Evolutionary conservation across 1,140 invertebrate genomes (phyloP).

Genomic region (Tribolium madens): DNA sequence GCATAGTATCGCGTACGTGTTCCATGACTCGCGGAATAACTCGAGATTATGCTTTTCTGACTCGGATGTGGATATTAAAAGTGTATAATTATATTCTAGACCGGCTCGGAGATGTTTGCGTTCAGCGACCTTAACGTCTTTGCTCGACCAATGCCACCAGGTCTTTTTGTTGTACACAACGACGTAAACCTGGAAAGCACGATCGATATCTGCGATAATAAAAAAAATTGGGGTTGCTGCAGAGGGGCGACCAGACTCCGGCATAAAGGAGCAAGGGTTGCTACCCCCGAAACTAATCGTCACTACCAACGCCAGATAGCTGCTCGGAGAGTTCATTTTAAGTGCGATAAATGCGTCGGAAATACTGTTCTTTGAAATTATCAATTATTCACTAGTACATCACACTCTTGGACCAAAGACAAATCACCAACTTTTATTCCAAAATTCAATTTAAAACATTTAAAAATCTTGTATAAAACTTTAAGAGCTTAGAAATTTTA

Average conservation of each 20-base stretch:
- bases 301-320: not conserved
- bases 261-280: slow-evolving; percentile 3
- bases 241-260: slow-evolving; percentile 4
- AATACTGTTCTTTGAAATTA: not conserved
- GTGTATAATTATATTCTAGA: slow-evolving; percentile 47
- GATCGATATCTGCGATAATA: slow-evolving; percentile 21
- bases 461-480: too few species aligned
- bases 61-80: slow-evolving; percentile 40
- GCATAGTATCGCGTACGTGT: slow-evolving; percentile 36
- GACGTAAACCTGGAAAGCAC: slow-evolving; percentile 3
- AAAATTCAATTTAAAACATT: too few species aligned
- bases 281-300: slow-evolving; percentile 6
- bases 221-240: slow-evolving; percentile 21
- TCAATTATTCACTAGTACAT: too few species aligned
- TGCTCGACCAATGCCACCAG: slow-evolving; percentile 23
- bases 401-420: too few species aligned
- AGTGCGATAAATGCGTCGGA: not conserved
- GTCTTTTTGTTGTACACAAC: slow-evolving; percentile 12
- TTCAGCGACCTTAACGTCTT: slow-evolving; percentile 44
- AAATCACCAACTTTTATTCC: too few species aligned
- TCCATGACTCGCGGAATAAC: slow-evolving; percentile 33
- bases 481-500: too few species aligned
- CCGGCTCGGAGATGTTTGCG: slow-evolving; percentile 25
- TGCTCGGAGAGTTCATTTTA: not conserved
- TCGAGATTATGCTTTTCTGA: slow-evolving; percentile 36